These are phyloP conservation scores for Leptoteleia sp. DNA, from an alignment of 1,140 invertebrate species.

Conservation along the genomic window DNA sequence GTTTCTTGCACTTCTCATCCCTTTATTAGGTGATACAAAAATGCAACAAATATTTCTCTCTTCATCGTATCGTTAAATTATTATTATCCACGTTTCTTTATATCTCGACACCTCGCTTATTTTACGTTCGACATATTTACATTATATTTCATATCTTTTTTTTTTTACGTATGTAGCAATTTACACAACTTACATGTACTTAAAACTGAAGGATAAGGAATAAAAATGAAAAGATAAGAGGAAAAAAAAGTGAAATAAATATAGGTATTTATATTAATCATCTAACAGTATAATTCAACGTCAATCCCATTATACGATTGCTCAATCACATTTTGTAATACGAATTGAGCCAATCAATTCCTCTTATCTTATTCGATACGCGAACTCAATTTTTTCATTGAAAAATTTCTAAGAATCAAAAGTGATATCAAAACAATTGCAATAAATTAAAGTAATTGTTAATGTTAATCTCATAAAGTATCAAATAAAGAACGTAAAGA, in stretches of 20 bases:
- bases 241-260: conserved; percentile 18
- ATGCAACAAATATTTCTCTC: conserved; percentile 24
- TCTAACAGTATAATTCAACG: conserved; percentile 22
- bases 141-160: conserved; percentile 30
- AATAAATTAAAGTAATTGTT: too few relatives aligned
- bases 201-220: conserved; percentile 25
- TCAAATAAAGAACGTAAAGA: too few relatives aligned
- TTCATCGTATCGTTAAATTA: conserved; percentile 21
- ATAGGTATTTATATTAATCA: conserved; percentile 19
- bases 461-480: too few relatives aligned
- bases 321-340: conserved; percentile 19
- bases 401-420: too few relatives aligned
- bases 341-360: too few relatives aligned
- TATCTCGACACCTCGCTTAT: conserved; percentile 3
- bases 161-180: conserved; percentile 23
- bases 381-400: too few relatives aligned
- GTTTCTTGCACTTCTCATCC: conserved; percentile 21
- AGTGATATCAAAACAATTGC: too few relatives aligned
- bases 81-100: conserved; percentile 17
- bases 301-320: conserved; percentile 22
- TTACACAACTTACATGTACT: conserved; percentile 44
- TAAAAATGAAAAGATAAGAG: conserved; percentile 15
- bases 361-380: too few relatives aligned
- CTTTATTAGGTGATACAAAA: conserved; percentile 22
- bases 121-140: conserved; percentile 50